Evolutionary conservation across 2,797 vertebrate species (phyloP).

Genomic region (Leptodactylus fallax): DNA sequence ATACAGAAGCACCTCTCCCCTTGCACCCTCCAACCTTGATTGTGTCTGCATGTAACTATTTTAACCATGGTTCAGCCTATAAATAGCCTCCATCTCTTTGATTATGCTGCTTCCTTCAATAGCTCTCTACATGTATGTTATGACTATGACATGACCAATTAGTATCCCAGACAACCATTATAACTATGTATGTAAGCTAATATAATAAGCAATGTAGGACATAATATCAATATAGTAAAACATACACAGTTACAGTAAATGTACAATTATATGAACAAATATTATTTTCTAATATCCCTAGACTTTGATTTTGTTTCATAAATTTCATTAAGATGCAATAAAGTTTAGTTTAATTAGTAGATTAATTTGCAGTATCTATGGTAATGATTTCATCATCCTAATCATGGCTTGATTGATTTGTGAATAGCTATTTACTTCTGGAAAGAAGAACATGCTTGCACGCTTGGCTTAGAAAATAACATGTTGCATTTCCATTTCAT

Average conservation of each 20-base stretch:
- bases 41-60: too few species aligned
- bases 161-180: too few species aligned
- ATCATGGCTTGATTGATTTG: slow-evolving; percentile 42
- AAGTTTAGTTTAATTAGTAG: slow-evolving; percentile 10
- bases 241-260: background rate
- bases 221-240: background rate
- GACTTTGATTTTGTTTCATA: background rate
- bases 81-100: too few species aligned
- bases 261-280: background rate
- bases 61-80: too few species aligned
- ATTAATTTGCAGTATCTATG: slow-evolving; percentile 15
- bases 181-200: too few species aligned
- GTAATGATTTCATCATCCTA: slow-evolving; percentile 2
- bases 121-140: too few species aligned
- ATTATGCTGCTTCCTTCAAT: too few species aligned
- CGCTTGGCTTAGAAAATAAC: slow-evolving; percentile 28
- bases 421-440: slow-evolving; percentile 16
- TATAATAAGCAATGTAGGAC: background rate
- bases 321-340: background rate
- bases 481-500: slow-evolving; percentile 36
- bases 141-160: too few species aligned
- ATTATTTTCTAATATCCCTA: background rate
- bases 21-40: too few species aligned
- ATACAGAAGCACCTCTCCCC: too few species aligned
- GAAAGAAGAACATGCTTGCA: slow-evolving; percentile 11